These are phyloP conservation scores for Maccullochella peelii DNA, from an alignment of 2,113 vertebrate species.

Conservation along the genomic window DNA sequence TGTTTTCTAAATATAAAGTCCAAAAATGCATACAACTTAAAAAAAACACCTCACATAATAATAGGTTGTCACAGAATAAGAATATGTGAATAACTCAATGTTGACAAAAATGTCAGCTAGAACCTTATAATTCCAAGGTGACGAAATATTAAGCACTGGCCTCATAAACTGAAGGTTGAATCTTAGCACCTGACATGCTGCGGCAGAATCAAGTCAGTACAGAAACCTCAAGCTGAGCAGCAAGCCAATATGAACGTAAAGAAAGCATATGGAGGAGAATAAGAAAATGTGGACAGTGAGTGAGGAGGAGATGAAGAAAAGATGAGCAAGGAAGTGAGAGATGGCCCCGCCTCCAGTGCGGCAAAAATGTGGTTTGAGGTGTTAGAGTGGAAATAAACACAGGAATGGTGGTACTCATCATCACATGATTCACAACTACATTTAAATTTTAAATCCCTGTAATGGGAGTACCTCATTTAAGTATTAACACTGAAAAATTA, in stretches of 20 bases:
- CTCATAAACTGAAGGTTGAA: background rate
- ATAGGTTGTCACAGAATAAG: too few relatives aligned
- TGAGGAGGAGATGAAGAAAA: slow-evolving; percentile 14
- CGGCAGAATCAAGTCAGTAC: slow-evolving; percentile 35
- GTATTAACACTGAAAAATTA: slow-evolving; percentile 14
- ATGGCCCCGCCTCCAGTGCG: slow-evolving; percentile 59
- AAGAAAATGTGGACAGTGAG: slow-evolving; percentile 26
- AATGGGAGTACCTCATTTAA: slow-evolving; percentile 34
- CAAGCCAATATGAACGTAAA: background rate
- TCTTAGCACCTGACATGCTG: slow-evolving; percentile 24
- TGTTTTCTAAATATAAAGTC: too few relatives aligned
- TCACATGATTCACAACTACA: slow-evolving; percentile 21
- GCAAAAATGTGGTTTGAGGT: slow-evolving; percentile 39
- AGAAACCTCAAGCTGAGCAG: slow-evolving; percentile 35
- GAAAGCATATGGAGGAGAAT: background rate
- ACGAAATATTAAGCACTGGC: background rate
- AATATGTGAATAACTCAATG: too few relatives aligned
- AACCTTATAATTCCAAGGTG: too few relatives aligned
- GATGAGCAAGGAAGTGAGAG: slow-evolving; percentile 14
- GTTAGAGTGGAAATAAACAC: slow-evolving; percentile 79
- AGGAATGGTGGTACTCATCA: slow-evolving; percentile 72
- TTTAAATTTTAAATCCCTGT: slow-evolving; percentile 24
- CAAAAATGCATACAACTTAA: too few relatives aligned
- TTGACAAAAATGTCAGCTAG: too few relatives aligned
- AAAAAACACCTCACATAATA: too few relatives aligned